phyloP scores from a whole-genome alignment of 2,888 invertebrate species.

The Ypsolopha sequella region DNA sequence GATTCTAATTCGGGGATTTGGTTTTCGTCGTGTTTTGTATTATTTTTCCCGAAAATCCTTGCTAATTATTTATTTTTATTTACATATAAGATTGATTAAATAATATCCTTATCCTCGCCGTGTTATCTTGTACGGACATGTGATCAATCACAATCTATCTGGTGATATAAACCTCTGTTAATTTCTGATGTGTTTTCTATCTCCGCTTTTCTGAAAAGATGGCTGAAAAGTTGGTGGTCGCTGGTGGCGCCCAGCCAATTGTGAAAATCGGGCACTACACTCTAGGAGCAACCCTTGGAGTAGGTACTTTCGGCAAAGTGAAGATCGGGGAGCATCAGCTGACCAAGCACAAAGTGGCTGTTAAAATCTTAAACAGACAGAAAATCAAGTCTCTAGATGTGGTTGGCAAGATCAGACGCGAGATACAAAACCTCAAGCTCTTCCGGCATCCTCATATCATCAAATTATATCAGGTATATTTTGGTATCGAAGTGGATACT shows the following conservation, averaged over 20 bases:
- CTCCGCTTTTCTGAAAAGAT: slow-evolving; percentile 22
- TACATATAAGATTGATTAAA: no score
- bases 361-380: slow-evolving; percentile 97
- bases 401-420: slow-evolving; percentile 97
- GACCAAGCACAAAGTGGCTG: slow-evolving; percentile 98
- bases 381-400: slow-evolving; percentile 99
- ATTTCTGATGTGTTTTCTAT: background rate
- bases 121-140: background rate
- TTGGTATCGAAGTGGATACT: no score
- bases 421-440: slow-evolving; percentile 99
- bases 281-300: slow-evolving; percentile 88
- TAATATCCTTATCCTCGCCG: background rate
- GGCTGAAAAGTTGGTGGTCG: slow-evolving; percentile 51
- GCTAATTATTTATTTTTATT: background rate
- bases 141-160: background rate
- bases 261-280: slow-evolving; percentile 99
- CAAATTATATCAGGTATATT: slow-evolving; percentile 84
- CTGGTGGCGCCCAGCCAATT: slow-evolving; percentile 74
- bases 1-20: no score
- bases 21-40: background rate
- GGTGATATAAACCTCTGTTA: background rate
- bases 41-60: background rate
- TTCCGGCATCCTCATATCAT: slow-evolving; percentile 99
- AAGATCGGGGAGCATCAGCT: slow-evolving; percentile 99
- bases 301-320: slow-evolving; percentile 99